A percentile compares a stretch with the other conserved stretches of the same genome.
Evolutionary conservation across 2,888 invertebrate genomes (phyloP).

Genomic region (Eumerus sabulonum): DNA sequence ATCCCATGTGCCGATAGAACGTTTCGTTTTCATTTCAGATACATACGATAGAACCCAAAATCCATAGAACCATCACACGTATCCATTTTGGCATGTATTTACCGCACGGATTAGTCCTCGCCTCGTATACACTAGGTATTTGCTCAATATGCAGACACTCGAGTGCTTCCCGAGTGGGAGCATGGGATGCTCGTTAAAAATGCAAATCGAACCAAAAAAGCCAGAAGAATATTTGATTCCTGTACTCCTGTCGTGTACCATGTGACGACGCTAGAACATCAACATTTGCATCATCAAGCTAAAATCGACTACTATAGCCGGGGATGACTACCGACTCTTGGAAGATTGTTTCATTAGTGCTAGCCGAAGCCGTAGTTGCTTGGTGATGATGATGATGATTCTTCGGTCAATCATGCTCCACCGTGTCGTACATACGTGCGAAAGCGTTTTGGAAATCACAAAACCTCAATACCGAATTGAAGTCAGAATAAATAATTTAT

Average conservation of each 20-base stretch:
- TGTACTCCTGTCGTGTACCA: constrained; percentile 45
- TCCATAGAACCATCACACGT: background rate
- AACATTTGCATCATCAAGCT: constrained; percentile 12
- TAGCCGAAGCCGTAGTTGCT: background rate
- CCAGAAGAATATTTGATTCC: constrained; percentile 68
- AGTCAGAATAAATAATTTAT: constrained; percentile 2
- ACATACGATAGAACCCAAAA: background rate
- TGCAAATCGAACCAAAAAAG: constrained; percentile 67
- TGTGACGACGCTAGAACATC: constrained; percentile 17
- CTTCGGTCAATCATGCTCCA: constrained; percentile 19
- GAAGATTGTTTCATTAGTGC: constrained; percentile 54
- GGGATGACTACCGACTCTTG: constrained; percentile 46
- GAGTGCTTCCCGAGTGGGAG: constrained; percentile 16
- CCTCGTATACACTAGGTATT: constrained; percentile 41
- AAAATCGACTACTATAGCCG: too few relatives aligned
- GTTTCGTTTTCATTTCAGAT: background rate
- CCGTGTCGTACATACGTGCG: constrained; percentile 33
- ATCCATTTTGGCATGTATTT: constrained; percentile 45
- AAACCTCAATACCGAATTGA: background rate
- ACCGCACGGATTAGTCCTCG: constrained; percentile 54
- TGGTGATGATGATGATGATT: constrained; percentile 32
- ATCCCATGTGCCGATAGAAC: constrained; percentile 2
- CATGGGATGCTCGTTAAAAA: constrained; percentile 57
- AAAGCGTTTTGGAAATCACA: constrained; percentile 46
- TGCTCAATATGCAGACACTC: constrained; percentile 59